Conservation (phyloP, 2,113 vertebrate species). For the Pimephales promelas region DNA sequence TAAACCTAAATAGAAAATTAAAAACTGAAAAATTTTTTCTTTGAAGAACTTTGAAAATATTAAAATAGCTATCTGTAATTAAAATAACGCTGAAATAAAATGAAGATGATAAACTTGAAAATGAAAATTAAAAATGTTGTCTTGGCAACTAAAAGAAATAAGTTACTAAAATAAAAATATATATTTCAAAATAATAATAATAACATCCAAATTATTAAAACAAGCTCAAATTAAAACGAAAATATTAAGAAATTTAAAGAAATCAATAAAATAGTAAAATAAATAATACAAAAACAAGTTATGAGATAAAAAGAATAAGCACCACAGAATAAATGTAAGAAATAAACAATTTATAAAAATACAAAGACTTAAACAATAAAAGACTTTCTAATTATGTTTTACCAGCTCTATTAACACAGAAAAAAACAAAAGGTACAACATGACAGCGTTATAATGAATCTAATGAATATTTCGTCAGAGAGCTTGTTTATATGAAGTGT, state of each 20-base stretch:
- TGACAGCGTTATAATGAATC: not conserved
- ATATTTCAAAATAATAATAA: too few species aligned
- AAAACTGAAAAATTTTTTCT: too few species aligned
- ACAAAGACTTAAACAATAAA: not conserved
- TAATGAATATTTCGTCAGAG: not conserved
- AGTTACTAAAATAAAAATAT: too few species aligned
- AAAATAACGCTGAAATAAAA: too few species aligned
- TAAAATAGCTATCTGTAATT: too few species aligned
- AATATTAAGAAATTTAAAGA: not conserved
- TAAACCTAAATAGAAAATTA: too few species aligned
- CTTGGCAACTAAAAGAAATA: too few species aligned
- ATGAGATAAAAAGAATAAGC: not conserved
- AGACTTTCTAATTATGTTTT: not conserved
- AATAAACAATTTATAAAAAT: not conserved
- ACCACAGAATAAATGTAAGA: not conserved
- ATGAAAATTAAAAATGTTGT: too few species aligned
- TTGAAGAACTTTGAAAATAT: too few species aligned
- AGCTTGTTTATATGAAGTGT: not conserved
- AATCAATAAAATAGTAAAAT: not conserved
- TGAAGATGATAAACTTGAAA: too few species aligned
- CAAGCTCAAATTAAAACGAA: not conserved
- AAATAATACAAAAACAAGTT: not conserved
- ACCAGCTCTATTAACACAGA: not conserved
- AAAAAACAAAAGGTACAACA: not conserved
- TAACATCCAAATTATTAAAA: too few species aligned